Evolutionary conservation across 1,140 invertebrate genomes (phyloP), one percentile per base, ranked within the genome.

Genomic region (Plectrocnemia conspersa): DNA sequence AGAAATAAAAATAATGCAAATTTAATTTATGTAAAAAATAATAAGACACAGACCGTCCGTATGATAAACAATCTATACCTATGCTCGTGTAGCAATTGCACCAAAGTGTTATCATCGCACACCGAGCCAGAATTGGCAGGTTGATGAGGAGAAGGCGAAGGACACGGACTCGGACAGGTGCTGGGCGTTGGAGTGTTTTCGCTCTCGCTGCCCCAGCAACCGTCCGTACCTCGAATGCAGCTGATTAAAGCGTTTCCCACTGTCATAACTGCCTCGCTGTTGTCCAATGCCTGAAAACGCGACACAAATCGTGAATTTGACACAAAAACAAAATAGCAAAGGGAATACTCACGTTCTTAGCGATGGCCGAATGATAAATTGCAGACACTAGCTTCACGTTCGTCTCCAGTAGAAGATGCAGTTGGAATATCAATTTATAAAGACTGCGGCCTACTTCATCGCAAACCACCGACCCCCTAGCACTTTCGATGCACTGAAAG

Each of bases 381-480:
- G 77, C 77, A 9, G 77, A 72, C 24, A 93, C 77, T 79, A 97
- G 87, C 74, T 97, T 97, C 64, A 89, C 87, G 61, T 91, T 92
- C 13, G 89, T 89, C 73, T 98, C 93, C 40, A 95, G 82, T 2
- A 98, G 74, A 18, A 97, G 70, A 7, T 97, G 73, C 10, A 97
- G 75, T 68, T 98, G 95, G 65, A 98, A 96, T 66, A 96, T 90
- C 2, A 98, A 77, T 66, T 94, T 94, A 70, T 97, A 96, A 7
- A 97, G 74, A 40, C 85, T 81, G 62, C 86, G 81, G 13, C 90
- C 92, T 21, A 95, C 66, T 47, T 56, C 54, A 32, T 61, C 58
- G 23, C 58, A 61, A 16, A 61, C 35, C 22, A 61, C 58, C 5
- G 58, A 61, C 6, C 58, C 58, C 4, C 54, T 40, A 1, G 58